These are phyloP conservation scores for cattle (Bos taurus) DNA, from an alignment of 2,113 vertebrate species.

Conservation along the genomic window ARS-UCD2.0 NC_037328.1:132899001-132899500, in stretches of 20 bases:
- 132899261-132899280: not conserved
- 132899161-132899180: not conserved
- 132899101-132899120: not conserved
- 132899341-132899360: not conserved
- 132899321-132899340: not conserved
- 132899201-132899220: not conserved
- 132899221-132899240: constrained; percentile 7
- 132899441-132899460: not conserved
- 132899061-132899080: not conserved
- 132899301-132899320: not conserved
- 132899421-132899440: not conserved
- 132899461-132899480: not conserved
- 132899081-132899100: constrained; percentile 5
- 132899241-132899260: not conserved
- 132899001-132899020: not conserved
- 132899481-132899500: not conserved
- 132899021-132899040: not conserved
- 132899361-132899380: not conserved
- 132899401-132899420: not conserved
- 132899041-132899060: constrained; percentile 11
- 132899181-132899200: not conserved
- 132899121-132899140: not conserved
- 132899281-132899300: not conserved
- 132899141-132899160: constrained; percentile 19
- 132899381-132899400: not conserved